Base-by-base conservation (phyloP, 1,140 invertebrate genomes). In the Drosophila oshimai region DNA sequence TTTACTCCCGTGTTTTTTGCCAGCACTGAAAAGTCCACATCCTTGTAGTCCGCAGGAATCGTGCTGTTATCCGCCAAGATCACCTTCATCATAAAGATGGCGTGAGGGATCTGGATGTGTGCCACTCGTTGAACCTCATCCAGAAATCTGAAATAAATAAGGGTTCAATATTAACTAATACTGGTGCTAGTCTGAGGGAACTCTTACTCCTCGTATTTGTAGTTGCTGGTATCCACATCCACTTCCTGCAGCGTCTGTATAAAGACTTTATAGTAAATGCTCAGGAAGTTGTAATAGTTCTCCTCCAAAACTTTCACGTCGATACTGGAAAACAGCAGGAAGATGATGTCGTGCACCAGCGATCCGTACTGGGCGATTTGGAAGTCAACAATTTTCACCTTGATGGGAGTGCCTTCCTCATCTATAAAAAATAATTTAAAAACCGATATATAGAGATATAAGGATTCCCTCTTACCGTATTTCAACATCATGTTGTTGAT, bases 371-470 rank as follows among this genome's bases (percentile, higher is more conserved):
- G 72, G 22, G 92, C 92, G 12, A 93, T 92, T 89, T 95, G 94
- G 47, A 94, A 94, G 70, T 95, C 94, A 0, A 95, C 90, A 20
- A 95, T 92, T 88, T 94, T 94, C 4, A 93, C 70, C 31, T 92
- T 90, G 0, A 91, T 68, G 0, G 93, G 90, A 15, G 80, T 49
- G 0, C 87, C 91, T 9, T 84, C 71, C 50, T 87, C 84, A 6
- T 90, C 54, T 37, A 36, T n/a, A 53, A 12, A 28, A 28, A 28
- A 18, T 42, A 57, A 33, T 9, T 9, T 13, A 10, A 6, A n/a
- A n/a, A n/a, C n/a, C n/a, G n/a, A n/a, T n/a, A n/a, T n/a, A n/a
- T n/a, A n/a, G n/a, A n/a, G n/a, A n/a, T n/a, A n/a, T n/a, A n/a
- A n/a, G n/a, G n/a, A n/a, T n/a, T n/a, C 1, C 1, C 50, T 28